Conservation (phyloP, 2,797 vertebrate genomes). For the Anas bahamensis region DNA sequence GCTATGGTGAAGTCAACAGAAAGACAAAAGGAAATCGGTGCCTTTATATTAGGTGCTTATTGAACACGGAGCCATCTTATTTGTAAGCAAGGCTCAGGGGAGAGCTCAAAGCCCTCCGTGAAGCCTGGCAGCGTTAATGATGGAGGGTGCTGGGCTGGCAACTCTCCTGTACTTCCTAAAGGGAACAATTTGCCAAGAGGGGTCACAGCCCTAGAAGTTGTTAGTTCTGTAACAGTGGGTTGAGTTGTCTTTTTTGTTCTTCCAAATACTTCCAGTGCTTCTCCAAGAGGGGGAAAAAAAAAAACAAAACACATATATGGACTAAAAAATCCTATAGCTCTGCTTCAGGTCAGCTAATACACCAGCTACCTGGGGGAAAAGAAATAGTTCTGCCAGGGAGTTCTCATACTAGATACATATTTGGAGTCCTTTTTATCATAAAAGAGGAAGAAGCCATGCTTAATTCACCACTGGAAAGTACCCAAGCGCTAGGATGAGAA, state of each 20-base stretch:
- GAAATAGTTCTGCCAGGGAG: background rate
- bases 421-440: background rate
- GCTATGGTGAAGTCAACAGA: background rate
- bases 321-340: background rate
- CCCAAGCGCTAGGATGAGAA: background rate
- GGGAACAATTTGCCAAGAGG: background rate
- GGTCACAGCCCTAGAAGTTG: background rate
- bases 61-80: fast-evolving
- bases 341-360: background rate
- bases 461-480: background rate
- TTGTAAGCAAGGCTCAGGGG: background rate
- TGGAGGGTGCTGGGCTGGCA: background rate
- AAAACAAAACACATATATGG: no score
- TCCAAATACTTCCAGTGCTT: background rate
- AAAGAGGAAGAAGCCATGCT: background rate
- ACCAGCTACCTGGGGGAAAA: background rate
- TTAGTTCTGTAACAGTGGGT: conserved; percentile 11
- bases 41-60: background rate
- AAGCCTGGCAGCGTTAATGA: background rate
- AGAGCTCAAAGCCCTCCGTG: background rate
- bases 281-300: background rate
- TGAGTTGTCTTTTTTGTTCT: background rate
- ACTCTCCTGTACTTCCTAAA: background rate
- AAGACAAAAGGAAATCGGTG: background rate
- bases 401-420: background rate